A percentile compares a stretch with the other conserved stretches of the same genome.
Evolutionary conservation across 2,888 invertebrate genomes (phyloP).

Genomic region (Crocallis elinguaria): DNA sequence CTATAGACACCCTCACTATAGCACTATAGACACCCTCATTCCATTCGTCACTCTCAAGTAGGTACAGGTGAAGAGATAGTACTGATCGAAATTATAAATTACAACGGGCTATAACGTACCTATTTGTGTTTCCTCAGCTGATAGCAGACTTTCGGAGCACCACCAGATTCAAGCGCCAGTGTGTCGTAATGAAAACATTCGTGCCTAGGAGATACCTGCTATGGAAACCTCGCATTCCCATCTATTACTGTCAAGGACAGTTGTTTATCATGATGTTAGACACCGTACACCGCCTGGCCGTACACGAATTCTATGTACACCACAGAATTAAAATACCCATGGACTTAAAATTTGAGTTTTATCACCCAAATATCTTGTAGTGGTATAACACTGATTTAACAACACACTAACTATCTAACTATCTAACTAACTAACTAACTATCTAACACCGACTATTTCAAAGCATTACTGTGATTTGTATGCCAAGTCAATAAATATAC

Average conservation of each 20-base stretch:
- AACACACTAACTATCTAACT: too few species aligned
- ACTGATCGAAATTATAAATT: too few species aligned
- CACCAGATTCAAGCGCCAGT: constrained; percentile 48
- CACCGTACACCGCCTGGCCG: constrained; percentile 49
- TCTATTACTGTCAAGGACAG: constrained; percentile 68
- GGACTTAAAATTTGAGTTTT: constrained; percentile 57
- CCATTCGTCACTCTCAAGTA: too few species aligned
- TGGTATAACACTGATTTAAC: background rate
- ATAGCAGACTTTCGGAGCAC: constrained; percentile 46
- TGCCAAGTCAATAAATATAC: too few species aligned
- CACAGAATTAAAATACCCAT: constrained; percentile 46
- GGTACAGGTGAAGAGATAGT: too few species aligned
- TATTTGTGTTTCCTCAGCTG: constrained; percentile 46
- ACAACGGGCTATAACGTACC: too few species aligned
- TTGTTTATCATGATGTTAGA: constrained; percentile 46
- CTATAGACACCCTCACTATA: too few species aligned
- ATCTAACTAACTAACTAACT: too few species aligned
- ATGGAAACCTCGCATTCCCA: constrained; percentile 53
- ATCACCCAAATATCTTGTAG: constrained; percentile 49
- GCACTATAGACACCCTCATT: too few species aligned
- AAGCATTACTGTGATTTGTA: too few species aligned
- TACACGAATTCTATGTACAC: constrained; percentile 64
- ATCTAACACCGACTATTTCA: too few species aligned
- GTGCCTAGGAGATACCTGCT: constrained; percentile 51
- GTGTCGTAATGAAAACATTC: constrained; percentile 58